Base-by-base conservation (phyloP, 2,113 vertebrate genomes). In the Clarias batrachus region DNA sequence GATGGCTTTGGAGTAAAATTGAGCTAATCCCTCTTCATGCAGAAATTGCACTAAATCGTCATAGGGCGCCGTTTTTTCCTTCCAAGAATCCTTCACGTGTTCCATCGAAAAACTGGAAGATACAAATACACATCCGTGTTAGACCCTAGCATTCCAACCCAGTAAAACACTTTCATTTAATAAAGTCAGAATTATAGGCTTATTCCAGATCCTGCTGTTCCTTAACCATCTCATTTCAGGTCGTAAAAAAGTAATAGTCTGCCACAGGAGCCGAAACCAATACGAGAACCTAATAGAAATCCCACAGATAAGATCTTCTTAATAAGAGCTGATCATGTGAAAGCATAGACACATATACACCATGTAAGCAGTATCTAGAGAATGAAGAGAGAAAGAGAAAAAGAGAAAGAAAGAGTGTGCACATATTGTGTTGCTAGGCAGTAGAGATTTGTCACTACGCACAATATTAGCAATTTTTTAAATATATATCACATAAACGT, bases 51-150 rank as follows among this genome's bases (percentile, higher is more conserved):
- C 63, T 66, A 86, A 89, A 77, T 27, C 12, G 23, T 74, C 57
- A 71, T 23, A 66, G 90, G 87, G 13, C 68, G 91, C 89, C 82
- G 77, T 82, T 84, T 91, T 86, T 80, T 91, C 84, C 84, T 89
- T 90, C 83, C 83, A 90, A 90, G 74, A 89, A 81, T 81, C 86
- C 87, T 83, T 81, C 84, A 73, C 87, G 82, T 84, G 87, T 91
- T 91, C 92, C 92, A 92, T 92, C 93, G 92, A 93, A 88, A 81
- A 92, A 92, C 95, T 95, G 93, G 91, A 89, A 94, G 88, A 65
- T 54, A 83, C 90, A 30, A 89, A 84, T 11, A 79, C 73, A 81
- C 30, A 85, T 17, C 76, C 16, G 76, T 19, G 81, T 62, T 33
- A 74, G 80, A 70, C 11, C 23, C 30, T 27, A 21, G 3, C 65